Evolutionary conservation across 2,113 vertebrate genomes (phyloP), one percentile per base, ranked within the genome.

Genomic region (Pelusios castaneus): DNA sequence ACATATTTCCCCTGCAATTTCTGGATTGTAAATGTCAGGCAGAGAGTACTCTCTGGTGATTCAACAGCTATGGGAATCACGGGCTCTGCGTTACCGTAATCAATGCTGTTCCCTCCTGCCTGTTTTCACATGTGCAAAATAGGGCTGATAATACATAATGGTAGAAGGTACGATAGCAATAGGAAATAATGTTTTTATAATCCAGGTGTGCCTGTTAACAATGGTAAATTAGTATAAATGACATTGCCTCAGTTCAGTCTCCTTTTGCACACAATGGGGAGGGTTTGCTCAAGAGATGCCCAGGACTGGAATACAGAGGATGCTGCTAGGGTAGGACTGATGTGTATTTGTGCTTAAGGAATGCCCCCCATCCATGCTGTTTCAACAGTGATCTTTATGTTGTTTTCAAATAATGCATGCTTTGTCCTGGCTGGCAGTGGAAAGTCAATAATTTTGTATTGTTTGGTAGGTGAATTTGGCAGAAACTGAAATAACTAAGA

Each of bases 401-500:
- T 92, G 43, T 29, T 89, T 27, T 80, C 22, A 84, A 21, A 63
- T 54, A 49, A 84, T 73, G 8, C 49, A 34, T 90, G 90, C 43
- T 88, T 89, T 47, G 79, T 4, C 25, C 56, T 11, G 25, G 21
- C 22, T 77, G 41, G 89, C 84, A 94, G 45, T 41, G 82, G 22
- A 73, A 43, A 0, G 1, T 41, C 56, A 63, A 9, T 56, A 52
- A 1, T 27, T 38, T 1, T 4, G 41, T 38, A 25, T 89, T 89
- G 85, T 95, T 88, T 63, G 89, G 11, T 96, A 99, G 99, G 99
- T 99, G 70, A 99, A 99, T 96, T 98, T 98, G 96, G 98, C 98
- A 2, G 98, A 99, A 90, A 99, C 98, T 0, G 98, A 99, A 47
- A 54, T 99, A 94, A 99, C 99, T 84, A 98, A 98, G 96, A 99